phyloP scores from a whole-genome alignment of 37 sponge, comb jelly and placozoan genomes.

The Beroe forskalii region DNA sequence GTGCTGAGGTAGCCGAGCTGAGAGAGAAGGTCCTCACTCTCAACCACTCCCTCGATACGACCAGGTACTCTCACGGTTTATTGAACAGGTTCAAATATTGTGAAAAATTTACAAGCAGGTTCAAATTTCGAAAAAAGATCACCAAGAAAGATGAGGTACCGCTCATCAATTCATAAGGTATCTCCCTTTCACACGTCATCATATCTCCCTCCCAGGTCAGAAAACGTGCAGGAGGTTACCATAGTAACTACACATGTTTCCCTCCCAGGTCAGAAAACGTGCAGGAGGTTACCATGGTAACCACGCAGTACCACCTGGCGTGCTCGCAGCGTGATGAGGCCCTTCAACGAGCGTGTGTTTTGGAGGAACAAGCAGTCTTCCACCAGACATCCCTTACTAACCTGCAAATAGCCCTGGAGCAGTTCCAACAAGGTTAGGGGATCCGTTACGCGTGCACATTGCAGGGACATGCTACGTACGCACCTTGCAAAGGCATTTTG shows the following conservation, averaged over 20 bases:
- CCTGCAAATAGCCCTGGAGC: slow-evolving; percentile 51
- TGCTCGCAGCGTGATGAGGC: neutral
- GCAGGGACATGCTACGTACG: too few species aligned
- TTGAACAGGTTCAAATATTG: too few species aligned
- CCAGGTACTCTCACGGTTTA: slow-evolving; percentile 5
- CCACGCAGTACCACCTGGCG: slow-evolving; percentile 1
- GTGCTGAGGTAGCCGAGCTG: neutral
- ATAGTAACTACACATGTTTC: neutral
- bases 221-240: neutral
- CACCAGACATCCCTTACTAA: neutral
- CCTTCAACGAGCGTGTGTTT: neutral
- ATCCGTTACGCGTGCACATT: too few species aligned
- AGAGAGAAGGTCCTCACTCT: slow-evolving; percentile 7
- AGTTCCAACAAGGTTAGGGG: slow-evolving; percentile 49
- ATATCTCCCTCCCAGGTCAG: neutral
- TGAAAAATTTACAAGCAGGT: too few species aligned
- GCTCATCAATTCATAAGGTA: too few species aligned
- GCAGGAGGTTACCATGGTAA: neutral
- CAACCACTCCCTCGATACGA: slow-evolving; percentile 16
- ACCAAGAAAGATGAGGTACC: too few species aligned
- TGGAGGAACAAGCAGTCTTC: neutral
- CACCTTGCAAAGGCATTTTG: too few species aligned
- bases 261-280: neutral
- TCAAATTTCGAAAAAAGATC: too few species aligned
- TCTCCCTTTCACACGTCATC: too few species aligned